phyloP scores from a whole-genome alignment of 2,797 vertebrate genomes.

The Siniperca undulata region DNA sequence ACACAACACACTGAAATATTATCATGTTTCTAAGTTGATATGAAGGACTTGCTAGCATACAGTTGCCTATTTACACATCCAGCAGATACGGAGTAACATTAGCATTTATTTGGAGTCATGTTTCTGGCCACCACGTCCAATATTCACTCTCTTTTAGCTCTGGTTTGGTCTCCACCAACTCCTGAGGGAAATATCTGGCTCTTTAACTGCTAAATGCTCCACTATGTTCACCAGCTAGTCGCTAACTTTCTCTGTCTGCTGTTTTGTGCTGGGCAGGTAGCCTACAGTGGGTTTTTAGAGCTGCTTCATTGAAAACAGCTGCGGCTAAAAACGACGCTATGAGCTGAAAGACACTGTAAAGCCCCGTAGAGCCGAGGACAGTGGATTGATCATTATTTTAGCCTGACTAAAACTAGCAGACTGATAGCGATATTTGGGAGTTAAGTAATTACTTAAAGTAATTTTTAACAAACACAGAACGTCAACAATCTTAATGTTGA shows the following conservation, averaged over 20 bases:
- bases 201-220: background rate
- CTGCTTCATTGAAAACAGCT: background rate
- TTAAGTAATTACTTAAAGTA: too few relatives aligned
- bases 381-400: too few relatives aligned
- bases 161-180: constrained; percentile 1
- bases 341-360: background rate
- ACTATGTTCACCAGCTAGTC: constrained; percentile 6
- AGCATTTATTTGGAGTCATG: background rate
- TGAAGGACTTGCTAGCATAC: background rate
- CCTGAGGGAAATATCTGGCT: background rate
- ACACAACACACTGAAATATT: background rate
- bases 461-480: background rate
- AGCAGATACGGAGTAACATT: background rate
- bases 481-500: background rate
- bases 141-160: background rate
- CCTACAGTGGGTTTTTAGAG: background rate
- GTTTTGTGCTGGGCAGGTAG: constrained; percentile 9
- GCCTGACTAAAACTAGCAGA: too few relatives aligned
- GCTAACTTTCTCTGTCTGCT: background rate
- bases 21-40: constrained; percentile 1
- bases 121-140: background rate
- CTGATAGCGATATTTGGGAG: too few relatives aligned
- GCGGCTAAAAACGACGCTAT: background rate
- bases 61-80: background rate
- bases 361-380: background rate